Evolutionary conservation across 1,140 invertebrate genomes (phyloP), one percentile per base, ranked within the genome.

Genomic region (Drosophila athabasca): DNA sequence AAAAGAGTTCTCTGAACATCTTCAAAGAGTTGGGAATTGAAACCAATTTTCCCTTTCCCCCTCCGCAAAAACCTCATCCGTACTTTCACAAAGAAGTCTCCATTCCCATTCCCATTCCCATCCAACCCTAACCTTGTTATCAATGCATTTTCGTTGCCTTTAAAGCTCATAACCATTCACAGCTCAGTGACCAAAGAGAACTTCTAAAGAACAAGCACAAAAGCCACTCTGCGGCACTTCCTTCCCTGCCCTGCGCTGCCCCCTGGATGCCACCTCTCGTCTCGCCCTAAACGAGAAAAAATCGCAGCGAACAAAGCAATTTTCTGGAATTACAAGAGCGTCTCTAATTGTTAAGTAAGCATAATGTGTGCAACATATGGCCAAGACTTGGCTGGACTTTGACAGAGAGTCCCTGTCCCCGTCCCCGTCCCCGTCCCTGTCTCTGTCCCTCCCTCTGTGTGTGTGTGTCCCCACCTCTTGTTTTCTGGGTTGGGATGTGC

Each of bases 261-360:
- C 65, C 1, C 5, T 22, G 5, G 26, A 17, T 39, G 48, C 17
- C 19, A 17, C n/a, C n/a, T 29, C 39, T 15, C 17, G 19, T 41
- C 46, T 31, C 48, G 46, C 51, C 59, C 59, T 19, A 17, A 72
- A 62, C 59, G 53, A 31, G 43, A 54, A 59, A 73, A 58, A 75
- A 74, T 65, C 31, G 41, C 29, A 64, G 64, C 65, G 82, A 70
- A 78, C 82, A 82, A 87, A 87, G 78, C 83, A 88, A 88, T 87
- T 88, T 82, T 71, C 78, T 85, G 70, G 70, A 85, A 85, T 81
- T 87, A 85, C 78, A 85, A 87, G 65, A 87, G 82, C 83, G 79
- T 87, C 78, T 87, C 78, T 87, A 87, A 87, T 87, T 87, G 82
- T 87, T 87, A 88, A 88, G 83, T 82, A 88, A 87, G 82, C 82